A percentile compares a stretch with the other conserved stretches of the same genome.
Conservation (phyloP, 1,140 invertebrate species). For the Zaprionus ornatus region DNA sequence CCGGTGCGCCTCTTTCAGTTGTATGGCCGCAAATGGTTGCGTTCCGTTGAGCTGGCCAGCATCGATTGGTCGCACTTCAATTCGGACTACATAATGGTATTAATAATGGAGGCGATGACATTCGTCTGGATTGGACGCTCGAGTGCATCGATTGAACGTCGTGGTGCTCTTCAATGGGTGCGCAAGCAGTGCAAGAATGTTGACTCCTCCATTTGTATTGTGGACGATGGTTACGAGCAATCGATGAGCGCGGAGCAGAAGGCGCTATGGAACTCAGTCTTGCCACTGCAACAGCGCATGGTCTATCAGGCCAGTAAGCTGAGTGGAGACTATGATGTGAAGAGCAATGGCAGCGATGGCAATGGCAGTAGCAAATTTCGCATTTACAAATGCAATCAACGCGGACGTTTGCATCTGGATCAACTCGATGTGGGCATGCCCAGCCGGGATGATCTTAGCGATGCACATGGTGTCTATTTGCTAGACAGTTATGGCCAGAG, state of each 20-base stretch:
- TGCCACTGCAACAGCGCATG: conserved; percentile 87
- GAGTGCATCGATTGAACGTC: conserved; percentile 72
- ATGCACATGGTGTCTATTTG: conserved; percentile 88
- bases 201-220: conserved; percentile 87
- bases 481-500: conserved; percentile 93
- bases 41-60: conserved; percentile 85
- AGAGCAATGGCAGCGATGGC: conserved; percentile 67
- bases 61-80: conserved; percentile 93
- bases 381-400: conserved; percentile 89
- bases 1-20: conserved; percentile 69
- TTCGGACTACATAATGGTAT: conserved; percentile 93
- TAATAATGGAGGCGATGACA: conserved; percentile 88
- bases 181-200: conserved; percentile 83
- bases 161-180: conserved; percentile 82
- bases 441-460: conserved; percentile 90
- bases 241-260: conserved; percentile 87
- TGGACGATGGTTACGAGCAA: conserved; percentile 94
- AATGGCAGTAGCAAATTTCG: conserved; percentile 85
- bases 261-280: conserved; percentile 87
- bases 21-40: conserved; percentile 74
- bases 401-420: conserved; percentile 92
- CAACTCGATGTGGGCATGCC: conserved; percentile 95
- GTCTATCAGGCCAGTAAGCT: conserved; percentile 86
- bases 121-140: conserved; percentile 92
- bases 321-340: conserved; percentile 66